Evolutionary conservation across 2,113 vertebrate genomes (phyloP), one percentile per base, ranked within the genome.

Genomic region (Gorsachius goisagi): DNA sequence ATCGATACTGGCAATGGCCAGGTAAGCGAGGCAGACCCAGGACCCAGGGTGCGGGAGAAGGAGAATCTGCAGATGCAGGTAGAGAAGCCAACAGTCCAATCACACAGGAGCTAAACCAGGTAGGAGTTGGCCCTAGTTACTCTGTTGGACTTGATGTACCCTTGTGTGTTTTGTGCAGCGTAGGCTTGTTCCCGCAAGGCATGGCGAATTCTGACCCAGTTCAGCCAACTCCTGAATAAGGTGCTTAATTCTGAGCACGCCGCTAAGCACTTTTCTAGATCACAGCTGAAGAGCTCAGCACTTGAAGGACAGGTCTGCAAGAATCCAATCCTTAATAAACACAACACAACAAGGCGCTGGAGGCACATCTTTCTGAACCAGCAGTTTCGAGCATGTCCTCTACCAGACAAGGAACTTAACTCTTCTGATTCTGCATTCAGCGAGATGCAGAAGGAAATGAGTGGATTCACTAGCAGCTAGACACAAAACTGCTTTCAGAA

Each of bases 1-100:
- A 37, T n/a, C 2, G 0, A 1, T 15, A 15, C 0, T 10, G 58
- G 26, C 1, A 1, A 26, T 8, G 47, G 11, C 32, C 53, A 60
- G 26, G 72, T 17, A 24, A 26, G 69, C 10, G 8, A 35, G 17
- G 17, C 45, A 76, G 58, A 24, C 22, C 35, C 44, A 41, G 37
- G 14, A 9, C 8, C 9, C 24, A 8, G 39, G 27, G 4, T 6
- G 37, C 22, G 22, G 49, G 32, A 56, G 28, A 87, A 35, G 2
- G 5, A 55, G 63, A 56, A 37, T 6, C 53, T 4, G 18, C 37
- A n/a, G 5, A 7, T 2, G 14, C 15, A 35, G 2, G 3, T 2
- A 20, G 74, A 58, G 89, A 33, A 72, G 50, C 2, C 63, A 41
- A 22, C 9, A 23, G 56, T 30, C 32, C 62, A 39, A 5, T 9